These are phyloP conservation scores for Urocolius indicus DNA, from an alignment of 2,113 vertebrate genomes.

Conservation along the genomic window DNA sequence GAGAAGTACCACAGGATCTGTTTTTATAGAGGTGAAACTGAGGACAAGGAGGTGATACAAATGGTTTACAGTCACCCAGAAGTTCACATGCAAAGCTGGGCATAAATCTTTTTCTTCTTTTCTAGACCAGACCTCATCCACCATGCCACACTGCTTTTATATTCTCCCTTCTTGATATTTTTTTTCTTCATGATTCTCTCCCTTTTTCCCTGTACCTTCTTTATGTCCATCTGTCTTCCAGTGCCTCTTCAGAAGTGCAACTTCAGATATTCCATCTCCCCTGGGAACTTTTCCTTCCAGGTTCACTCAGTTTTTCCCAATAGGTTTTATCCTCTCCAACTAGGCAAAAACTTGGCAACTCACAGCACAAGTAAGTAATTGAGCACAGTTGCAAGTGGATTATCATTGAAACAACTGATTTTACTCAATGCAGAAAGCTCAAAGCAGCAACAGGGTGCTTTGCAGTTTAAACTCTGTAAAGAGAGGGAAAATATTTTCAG, in stretches of 20 bases:
- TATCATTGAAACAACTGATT: conserved; percentile 58
- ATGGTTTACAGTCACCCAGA: neutral
- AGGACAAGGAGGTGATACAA: conserved; percentile 8
- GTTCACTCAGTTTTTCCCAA: neutral
- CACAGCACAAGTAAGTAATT: conserved; percentile 45
- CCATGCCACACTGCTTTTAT: neutral
- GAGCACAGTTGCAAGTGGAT: conserved; percentile 58
- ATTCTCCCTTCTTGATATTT: neutral
- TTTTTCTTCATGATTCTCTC: neutral
- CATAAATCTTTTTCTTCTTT: conserved; percentile 1
- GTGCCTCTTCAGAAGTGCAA: neutral
- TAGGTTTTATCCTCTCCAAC: conserved; percentile 26
- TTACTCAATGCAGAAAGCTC: conserved; percentile 41
- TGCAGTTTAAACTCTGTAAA: conserved; percentile 50
- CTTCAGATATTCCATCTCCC: neutral
- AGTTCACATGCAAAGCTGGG: neutral
- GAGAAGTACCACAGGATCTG: neutral
- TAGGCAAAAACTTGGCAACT: conserved; percentile 52
- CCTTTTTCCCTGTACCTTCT: neutral
- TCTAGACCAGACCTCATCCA: neutral
- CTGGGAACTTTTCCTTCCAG: neutral
- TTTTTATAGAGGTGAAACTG: conserved; percentile 23
- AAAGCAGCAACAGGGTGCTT: conserved; percentile 61
- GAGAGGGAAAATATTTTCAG: conserved; percentile 46
- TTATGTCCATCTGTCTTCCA: neutral